These are phyloP conservation scores for Meta bourneti DNA, from an alignment of 2,888 invertebrate genomes.

Conservation along the genomic window DNA sequence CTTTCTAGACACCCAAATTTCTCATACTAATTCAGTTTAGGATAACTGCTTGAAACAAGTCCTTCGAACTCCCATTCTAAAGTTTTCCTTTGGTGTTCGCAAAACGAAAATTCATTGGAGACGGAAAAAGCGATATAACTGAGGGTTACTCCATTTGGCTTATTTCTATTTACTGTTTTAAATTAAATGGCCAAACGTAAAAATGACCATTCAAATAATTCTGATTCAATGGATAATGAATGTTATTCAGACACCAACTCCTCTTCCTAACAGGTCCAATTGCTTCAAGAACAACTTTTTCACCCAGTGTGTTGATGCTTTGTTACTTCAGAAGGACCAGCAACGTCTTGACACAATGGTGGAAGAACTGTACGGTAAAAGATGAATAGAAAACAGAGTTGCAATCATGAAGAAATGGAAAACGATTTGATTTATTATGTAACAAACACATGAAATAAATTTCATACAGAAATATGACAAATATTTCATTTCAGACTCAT, in stretches of 20 bases:
- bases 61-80: too few relatives aligned
- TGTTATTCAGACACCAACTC: neutral
- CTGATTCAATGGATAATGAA: neutral
- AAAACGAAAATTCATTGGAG: too few relatives aligned
- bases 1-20: too few relatives aligned
- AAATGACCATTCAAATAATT: neutral
- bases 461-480: neutral
- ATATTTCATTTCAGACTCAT: too few relatives aligned
- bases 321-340: slow-evolving; percentile 63
- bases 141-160: too few relatives aligned
- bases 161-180: too few relatives aligned
- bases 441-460: neutral
- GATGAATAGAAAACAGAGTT: neutral
- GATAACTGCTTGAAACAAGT: too few relatives aligned
- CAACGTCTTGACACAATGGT: slow-evolving; percentile 74
- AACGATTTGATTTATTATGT: neutral
- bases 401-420: neutral
- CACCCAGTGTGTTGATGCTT: slow-evolving; percentile 74
- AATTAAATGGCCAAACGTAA: too few relatives aligned
- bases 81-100: too few relatives aligned
- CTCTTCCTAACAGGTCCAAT: slow-evolving; percentile 45
- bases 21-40: too few relatives aligned
- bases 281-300: slow-evolving; percentile 77
- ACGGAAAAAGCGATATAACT: too few relatives aligned
- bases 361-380: slow-evolving; percentile 55